Conservation (phyloP, 2,797 vertebrate genomes). For the Arrhamphus sclerolepis region DNA sequence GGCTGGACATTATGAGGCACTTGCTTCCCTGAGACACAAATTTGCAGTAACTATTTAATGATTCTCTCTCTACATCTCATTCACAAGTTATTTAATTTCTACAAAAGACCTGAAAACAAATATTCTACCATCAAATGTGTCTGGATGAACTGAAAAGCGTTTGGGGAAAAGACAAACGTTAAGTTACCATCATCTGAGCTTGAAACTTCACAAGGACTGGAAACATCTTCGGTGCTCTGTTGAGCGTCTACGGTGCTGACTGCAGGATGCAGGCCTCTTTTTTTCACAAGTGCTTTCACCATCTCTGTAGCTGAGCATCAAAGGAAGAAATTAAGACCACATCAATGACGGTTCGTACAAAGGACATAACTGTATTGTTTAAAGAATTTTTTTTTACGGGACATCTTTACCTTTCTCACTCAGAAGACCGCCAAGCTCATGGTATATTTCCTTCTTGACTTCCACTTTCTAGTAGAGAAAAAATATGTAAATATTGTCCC, state of each 20-base stretch:
- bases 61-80: neutral
- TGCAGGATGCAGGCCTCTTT: neutral
- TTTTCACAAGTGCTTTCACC: slow-evolving; percentile 23
- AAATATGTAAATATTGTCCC: too few relatives aligned
- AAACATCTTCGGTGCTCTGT: neutral
- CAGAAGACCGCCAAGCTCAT: slow-evolving; percentile 33
- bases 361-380: neutral
- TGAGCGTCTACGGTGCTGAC: neutral
- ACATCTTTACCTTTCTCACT: slow-evolving; percentile 41
- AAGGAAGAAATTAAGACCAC: neutral
- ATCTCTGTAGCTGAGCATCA: slow-evolving; percentile 38
- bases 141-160: neutral
- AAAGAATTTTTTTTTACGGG: neutral
- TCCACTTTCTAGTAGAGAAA: slow-evolving; percentile 24
- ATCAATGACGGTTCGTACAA: neutral
- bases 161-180: neutral
- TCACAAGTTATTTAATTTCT: too few relatives aligned
- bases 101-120: neutral
- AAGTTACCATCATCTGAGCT: slow-evolving; percentile 53
- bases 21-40: slow-evolving; percentile 4
- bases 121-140: neutral
- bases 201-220: slow-evolving; percentile 26
- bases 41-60: neutral
- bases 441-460: slow-evolving; percentile 34
- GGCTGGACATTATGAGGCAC: neutral